Evolutionary conservation across 2,888 invertebrate genomes (phyloP), one percentile per base, ranked within the genome.

Genomic region (Anthoptus insignis): DNA sequence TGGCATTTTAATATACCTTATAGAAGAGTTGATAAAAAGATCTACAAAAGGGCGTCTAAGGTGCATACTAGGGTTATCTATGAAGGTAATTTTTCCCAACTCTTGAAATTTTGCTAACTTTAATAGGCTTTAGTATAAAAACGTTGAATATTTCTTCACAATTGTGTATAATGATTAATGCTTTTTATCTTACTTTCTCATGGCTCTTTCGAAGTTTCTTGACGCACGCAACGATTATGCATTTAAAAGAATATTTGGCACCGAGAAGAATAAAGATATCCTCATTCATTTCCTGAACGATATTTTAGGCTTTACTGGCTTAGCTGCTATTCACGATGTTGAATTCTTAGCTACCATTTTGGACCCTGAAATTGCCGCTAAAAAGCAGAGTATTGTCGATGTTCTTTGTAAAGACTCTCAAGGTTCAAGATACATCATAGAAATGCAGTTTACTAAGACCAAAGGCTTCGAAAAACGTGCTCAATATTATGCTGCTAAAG

Each of bases 371-470:
- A 27, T 27, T 27, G 27, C 27, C 27, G 4, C 27, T n/a, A n/a
- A n/a, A n/a, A n/a, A n/a, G n/a, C n/a, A n/a, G n/a, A n/a, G n/a
- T n/a, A n/a, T n/a, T n/a, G 27, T 27, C 27, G 27, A 27, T 27
- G 27, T 27, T 6, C 27, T 27, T 8, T 27, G 27, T 8, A 27
- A 8, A 27, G 27, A 27, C 8, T 27, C 27, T 27, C 4, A 27
- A 27, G 27, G 27, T 27, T 8, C 56, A 2, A 67, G 69, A 56
- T 63, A 45, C 11, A 70, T 77, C 9, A 45, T 68, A 6, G 76
- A 77, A 54, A 77, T 77, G 75, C 76, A 77, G 63, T 50, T 78
- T 66, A 63, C 73, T 73, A 67, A 59, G 52, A 65, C 66, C 52
- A 72, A 73, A 45, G 58, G 66, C 58, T 66, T 66, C 34, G 60